phyloP scores from a whole-genome alignment of 2,797 vertebrate genomes.

The Thamnophis elegans region DNA sequence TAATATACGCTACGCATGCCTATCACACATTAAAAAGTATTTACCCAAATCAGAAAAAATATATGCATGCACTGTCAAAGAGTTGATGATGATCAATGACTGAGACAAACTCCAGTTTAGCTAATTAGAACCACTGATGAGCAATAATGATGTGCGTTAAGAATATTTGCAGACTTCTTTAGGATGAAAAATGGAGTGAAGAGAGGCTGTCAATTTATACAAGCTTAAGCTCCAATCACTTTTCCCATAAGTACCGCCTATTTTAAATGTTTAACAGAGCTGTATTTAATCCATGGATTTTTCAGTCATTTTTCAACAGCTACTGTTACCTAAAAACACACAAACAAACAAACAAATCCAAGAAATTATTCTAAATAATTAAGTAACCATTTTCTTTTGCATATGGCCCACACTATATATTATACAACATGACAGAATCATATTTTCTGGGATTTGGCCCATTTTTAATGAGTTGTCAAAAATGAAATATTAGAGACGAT shows the following conservation, averaged over 20 bases:
- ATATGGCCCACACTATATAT: slow-evolving; percentile 48
- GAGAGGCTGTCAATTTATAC: slow-evolving; percentile 76
- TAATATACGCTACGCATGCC: slow-evolving; percentile 46
- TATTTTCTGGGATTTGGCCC: slow-evolving; percentile 68
- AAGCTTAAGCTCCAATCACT: slow-evolving; percentile 74
- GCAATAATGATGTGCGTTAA: slow-evolving; percentile 81
- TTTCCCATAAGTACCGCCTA: slow-evolving; percentile 70
- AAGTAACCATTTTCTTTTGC: slow-evolving; percentile 62
- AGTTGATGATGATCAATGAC: slow-evolving; percentile 83
- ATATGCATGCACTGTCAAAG: slow-evolving; percentile 74
- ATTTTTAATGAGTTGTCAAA: slow-evolving; percentile 71
- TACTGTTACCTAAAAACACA: slow-evolving; percentile 47
- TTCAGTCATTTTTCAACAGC: slow-evolving; percentile 55
- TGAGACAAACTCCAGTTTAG: slow-evolving; percentile 80
- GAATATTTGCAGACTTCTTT: slow-evolving; percentile 81
- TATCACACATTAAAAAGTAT: slow-evolving; percentile 51
- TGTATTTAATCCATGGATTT: slow-evolving; percentile 69
- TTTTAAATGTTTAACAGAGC: slow-evolving; percentile 71
- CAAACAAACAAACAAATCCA: slow-evolving; percentile 39
- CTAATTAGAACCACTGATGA: slow-evolving; percentile 84
- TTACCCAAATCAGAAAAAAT: slow-evolving; percentile 44
- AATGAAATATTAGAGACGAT: slow-evolving; percentile 68
- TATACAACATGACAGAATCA: slow-evolving; percentile 56
- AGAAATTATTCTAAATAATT: slow-evolving; percentile 69
- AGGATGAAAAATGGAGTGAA: slow-evolving; percentile 83